phyloP scores from a whole-genome alignment of 2,797 vertebrate genomes.

The Molossus alvarezi region DNA sequence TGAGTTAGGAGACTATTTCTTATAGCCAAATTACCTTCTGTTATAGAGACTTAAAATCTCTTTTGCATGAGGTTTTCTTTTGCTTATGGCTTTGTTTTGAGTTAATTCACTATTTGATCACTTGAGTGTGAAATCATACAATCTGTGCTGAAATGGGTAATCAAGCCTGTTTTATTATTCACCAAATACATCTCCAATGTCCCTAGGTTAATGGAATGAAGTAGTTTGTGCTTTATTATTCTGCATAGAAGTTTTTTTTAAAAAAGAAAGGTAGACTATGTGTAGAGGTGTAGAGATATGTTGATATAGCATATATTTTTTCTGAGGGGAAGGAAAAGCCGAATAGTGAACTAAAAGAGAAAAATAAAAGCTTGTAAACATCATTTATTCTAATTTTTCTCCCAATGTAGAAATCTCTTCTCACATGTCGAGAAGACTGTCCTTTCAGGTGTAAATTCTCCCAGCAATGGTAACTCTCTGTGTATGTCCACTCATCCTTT shows the following conservation, averaged over 20 bases:
- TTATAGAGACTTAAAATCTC: slow-evolving; percentile 30
- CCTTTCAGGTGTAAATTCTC: not conserved
- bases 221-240: slow-evolving; percentile 18
- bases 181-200: slow-evolving; percentile 47
- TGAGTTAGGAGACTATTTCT: not conserved
- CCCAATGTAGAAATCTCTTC: not conserved
- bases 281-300: not conserved
- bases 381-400: not conserved
- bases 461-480: not conserved
- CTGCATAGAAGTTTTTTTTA: not conserved
- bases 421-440: not conserved
- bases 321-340: not conserved
- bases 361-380: not conserved
- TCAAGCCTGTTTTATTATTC: slow-evolving; percentile 70
- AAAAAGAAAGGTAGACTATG: not conserved
- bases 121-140: slow-evolving; percentile 70
- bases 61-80: slow-evolving; percentile 62
- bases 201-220: slow-evolving; percentile 59
- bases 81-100: slow-evolving; percentile 61
- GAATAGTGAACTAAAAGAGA: not conserved
- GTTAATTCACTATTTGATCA: slow-evolving; percentile 70
- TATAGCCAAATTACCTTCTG: slow-evolving; percentile 32
- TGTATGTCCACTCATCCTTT: not conserved
- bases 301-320: not conserved
- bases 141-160: slow-evolving; percentile 55